phyloP scores from a whole-genome alignment of 2,888 invertebrate species.

The Eurytoma adleriae region DNA sequence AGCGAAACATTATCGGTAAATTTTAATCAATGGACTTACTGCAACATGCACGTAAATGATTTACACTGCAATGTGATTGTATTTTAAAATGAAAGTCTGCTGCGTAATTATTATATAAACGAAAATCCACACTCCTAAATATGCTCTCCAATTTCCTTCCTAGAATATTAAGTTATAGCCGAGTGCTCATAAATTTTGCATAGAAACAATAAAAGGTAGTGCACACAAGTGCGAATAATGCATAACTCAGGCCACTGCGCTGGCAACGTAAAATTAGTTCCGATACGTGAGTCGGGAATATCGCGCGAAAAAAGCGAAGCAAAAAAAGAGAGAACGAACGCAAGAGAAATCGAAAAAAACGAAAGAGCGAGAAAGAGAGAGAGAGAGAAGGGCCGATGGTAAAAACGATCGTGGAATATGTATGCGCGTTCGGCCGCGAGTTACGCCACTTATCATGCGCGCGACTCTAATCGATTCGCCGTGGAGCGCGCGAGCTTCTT shows the following conservation, averaged over 20 bases:
- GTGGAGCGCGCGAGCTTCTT: slow-evolving; percentile 6
- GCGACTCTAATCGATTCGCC: slow-evolving; percentile 41
- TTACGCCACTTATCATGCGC: not conserved
- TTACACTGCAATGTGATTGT: no score
- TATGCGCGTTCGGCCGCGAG: slow-evolving; percentile 4
- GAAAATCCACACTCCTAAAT: no score
- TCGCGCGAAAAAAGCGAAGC: no score
- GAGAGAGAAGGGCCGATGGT: not conserved
- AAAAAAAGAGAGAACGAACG: slow-evolving; percentile 2
- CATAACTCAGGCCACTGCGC: slow-evolving; percentile 34
- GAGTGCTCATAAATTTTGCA: no score
- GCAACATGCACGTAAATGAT: no score
- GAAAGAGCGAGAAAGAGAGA: not conserved
- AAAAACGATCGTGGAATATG: not conserved
- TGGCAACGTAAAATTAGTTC: slow-evolving; percentile 43
- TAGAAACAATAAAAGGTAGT: no score
- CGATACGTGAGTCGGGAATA: slow-evolving; percentile 22
- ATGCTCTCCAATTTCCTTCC: no score
- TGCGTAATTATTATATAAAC: no score
- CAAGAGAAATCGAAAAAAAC: slow-evolving; percentile 11
- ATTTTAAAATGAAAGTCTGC: no score
- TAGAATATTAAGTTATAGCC: no score
- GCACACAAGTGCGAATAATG: slow-evolving; percentile 16
- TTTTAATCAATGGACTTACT: no score
- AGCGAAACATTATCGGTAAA: no score